Base-by-base conservation (phyloP, 2,888 invertebrate genomes). In the Eupithecia subumbrata region DNA sequence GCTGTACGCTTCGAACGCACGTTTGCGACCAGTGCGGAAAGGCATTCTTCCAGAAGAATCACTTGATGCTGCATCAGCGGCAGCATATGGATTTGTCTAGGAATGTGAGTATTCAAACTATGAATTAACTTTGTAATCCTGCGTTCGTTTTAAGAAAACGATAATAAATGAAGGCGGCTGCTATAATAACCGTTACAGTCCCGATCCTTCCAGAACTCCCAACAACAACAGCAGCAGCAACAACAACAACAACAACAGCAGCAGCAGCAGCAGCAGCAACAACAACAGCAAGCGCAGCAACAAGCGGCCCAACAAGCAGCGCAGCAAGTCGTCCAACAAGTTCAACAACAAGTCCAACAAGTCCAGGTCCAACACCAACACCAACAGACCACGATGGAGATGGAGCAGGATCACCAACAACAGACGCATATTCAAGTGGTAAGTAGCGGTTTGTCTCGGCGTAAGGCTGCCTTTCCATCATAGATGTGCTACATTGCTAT, bases 41-140 rank as follows among this genome's bases (percentile, higher is more conserved):
- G 88, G 97, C 97, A 18, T 98, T 98, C 95, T 97, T 97, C 95
- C 98, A 98, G 91, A 97, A 97, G 92, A 97, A 97, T 88, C 97
- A 98, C 86, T 93, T 98, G 77, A 96, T 97, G 93, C 92, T 97
- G 74, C 98, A 98, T 88, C 97, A 97, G 90, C 95, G 97, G 74
- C 97, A 97, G 85, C 97, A 97, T 90, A 96, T 96, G 96, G 96
- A 96, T 84, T 92, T 96, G 45, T 95, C 95, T 0, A 95, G 96
- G 85, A 95, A 87, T 86, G 93, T 93, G 45, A 74, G 74, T 22
- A 67, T 22, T 40, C 12, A 56, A 56, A 56, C 52, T 56, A 56
- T 56, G 11, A 11, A 11, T 0, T n/a, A 22, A 56, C n/a, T 52
- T 45, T 14, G 14, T 48, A 48, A 5, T n/a, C 8, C 52, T n/a